Percentiles rank a stretch among this genome's conserved stretches.
phyloP scores from a whole-genome alignment of 2,113 vertebrate genomes.

The Callipepla californica region DNA sequence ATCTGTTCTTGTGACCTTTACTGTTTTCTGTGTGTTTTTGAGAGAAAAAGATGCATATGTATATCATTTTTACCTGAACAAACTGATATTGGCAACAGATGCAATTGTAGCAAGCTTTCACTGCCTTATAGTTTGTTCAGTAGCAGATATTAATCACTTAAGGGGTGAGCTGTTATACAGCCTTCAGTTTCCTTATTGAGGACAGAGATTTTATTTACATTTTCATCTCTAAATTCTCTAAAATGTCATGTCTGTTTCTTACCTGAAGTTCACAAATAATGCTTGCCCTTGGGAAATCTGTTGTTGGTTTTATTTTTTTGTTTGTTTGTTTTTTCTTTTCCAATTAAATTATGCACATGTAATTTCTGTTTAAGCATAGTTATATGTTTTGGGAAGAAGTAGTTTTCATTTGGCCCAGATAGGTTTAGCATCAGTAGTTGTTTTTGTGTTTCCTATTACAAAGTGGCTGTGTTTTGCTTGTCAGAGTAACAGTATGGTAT shows the following conservation, averaged over 20 bases:
- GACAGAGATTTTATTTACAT: conserved; percentile 68
- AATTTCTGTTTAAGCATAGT: conserved; percentile 8
- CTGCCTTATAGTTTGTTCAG: conserved; percentile 44
- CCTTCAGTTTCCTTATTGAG: conserved; percentile 67
- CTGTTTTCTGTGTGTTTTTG: neutral
- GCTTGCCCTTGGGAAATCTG: conserved; percentile 51
- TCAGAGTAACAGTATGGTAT: neutral
- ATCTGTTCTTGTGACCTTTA: neutral
- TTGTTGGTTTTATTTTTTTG: neutral
- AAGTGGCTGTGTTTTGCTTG: neutral
- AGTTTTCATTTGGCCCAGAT: neutral
- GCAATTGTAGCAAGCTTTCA: conserved; percentile 13
- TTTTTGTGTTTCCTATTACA: neutral
- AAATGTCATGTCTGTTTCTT: conserved; percentile 20
- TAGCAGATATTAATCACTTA: conserved; percentile 63
- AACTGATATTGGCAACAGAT: conserved; percentile 47
- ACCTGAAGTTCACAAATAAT: conserved; percentile 21
- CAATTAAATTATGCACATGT: conserved; percentile 39
- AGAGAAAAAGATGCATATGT: neutral
- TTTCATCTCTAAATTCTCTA: conserved; percentile 62
- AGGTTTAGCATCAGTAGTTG: neutral
- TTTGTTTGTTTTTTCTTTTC: neutral
- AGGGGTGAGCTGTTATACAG: conserved; percentile 67
- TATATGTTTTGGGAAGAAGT: neutral
- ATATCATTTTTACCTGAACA: neutral